phyloP scores from a whole-genome alignment of 2,797 vertebrate genomes.

The Hippoglossus hippoglossus region DNA sequence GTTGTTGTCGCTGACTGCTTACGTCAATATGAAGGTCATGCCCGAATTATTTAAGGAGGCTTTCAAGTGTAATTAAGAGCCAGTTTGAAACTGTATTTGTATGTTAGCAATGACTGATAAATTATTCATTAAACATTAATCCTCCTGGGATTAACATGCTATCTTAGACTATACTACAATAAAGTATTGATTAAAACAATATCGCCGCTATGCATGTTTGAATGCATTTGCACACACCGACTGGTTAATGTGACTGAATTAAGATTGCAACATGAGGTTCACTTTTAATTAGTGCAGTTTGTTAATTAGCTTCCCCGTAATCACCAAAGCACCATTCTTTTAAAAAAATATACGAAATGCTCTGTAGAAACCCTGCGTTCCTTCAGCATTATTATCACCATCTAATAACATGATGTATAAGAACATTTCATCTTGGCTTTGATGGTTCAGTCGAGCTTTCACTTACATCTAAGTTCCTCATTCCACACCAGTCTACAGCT shows the following conservation, averaged over 20 bases:
- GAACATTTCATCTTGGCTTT: neutral
- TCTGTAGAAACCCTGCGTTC: neutral
- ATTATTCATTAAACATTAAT: conserved; percentile 3
- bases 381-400: neutral
- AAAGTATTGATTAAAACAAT: neutral
- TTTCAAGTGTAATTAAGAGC: conserved; percentile 10
- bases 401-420: conserved; percentile 4
- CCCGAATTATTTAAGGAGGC: conserved; percentile 2
- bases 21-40: conserved; percentile 4
- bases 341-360: neutral
- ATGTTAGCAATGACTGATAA: neutral
- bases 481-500: neutral
- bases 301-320: neutral
- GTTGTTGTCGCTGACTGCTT: neutral
- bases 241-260: neutral
- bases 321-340: neutral
- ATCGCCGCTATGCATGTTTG: neutral
- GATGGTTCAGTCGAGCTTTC: neutral
- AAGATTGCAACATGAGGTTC: neutral
- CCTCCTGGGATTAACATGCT: neutral
- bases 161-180: neutral
- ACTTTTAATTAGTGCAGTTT: neutral
- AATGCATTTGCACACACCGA: neutral
- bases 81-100: neutral
- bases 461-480: neutral